phyloP scores from a whole-genome alignment of 2,113 vertebrate genomes.

The Limnothrissa miodon region DNA sequence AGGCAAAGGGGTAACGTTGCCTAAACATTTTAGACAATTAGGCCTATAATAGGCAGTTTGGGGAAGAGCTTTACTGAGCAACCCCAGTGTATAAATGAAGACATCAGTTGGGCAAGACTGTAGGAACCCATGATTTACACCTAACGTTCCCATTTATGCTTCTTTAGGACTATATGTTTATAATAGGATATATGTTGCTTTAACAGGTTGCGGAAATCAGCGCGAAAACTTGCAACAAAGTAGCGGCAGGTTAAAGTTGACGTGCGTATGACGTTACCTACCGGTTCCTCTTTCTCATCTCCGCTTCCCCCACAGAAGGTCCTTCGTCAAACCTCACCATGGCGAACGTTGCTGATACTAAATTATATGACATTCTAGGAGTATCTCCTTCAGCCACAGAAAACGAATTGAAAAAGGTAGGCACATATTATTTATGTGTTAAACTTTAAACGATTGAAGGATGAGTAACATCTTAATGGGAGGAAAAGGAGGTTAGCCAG shows the following conservation, averaged over 20 bases:
- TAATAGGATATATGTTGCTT: neutral
- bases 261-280: neutral
- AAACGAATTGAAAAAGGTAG: slow-evolving; percentile 93
- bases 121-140: too few species aligned
- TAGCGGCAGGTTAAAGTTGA: slow-evolving; percentile 15
- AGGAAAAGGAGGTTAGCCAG: neutral
- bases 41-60: too few species aligned
- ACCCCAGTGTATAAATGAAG: too few species aligned
- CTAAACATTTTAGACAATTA: too few species aligned
- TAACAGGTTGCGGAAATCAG: neutral
- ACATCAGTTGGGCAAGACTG: too few species aligned
- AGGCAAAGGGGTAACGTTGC: too few species aligned
- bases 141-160: too few species aligned
- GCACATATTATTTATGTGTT: neutral
- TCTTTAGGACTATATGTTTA: too few species aligned
- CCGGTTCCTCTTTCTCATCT: slow-evolving; percentile 35
- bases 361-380: slow-evolving; percentile 93
- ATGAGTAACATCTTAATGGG: neutral
- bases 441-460: neutral
- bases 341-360: slow-evolving; percentile 89
- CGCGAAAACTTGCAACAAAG: neutral
- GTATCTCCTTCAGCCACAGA: slow-evolving; percentile 86
- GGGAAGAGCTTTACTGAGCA: too few species aligned
- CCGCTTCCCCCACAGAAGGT: slow-evolving; percentile 50
- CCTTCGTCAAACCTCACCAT: slow-evolving; percentile 72